phyloP scores from a whole-genome alignment of 2,888 invertebrate genomes.

The Eupithecia centaureata region DNA sequence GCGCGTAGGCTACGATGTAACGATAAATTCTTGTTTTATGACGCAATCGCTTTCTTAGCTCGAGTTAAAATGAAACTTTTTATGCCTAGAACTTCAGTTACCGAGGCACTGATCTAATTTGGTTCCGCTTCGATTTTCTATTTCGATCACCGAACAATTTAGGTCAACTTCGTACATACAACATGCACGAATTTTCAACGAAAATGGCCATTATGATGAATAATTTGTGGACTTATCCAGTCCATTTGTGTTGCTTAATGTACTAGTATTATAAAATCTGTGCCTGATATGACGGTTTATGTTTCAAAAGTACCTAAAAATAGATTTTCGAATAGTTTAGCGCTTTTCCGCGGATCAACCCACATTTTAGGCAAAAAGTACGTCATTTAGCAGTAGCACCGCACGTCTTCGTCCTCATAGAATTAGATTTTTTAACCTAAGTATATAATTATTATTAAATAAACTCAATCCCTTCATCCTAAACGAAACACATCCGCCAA shows the following conservation, averaged over 20 bases:
- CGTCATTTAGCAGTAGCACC: too few species aligned
- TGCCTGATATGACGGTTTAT: slow-evolving; percentile 9
- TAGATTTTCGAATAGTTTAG: background rate
- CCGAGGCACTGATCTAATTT: slow-evolving; percentile 19
- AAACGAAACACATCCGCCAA: too few species aligned
- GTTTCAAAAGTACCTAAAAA: background rate
- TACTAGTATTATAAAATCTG: too few species aligned
- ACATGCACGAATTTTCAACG: slow-evolving; percentile 35
- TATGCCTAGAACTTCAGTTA: slow-evolving; percentile 19
- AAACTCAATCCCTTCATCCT: too few species aligned
- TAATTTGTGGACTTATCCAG: slow-evolving; percentile 30
- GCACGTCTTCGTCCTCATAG: too few species aligned
- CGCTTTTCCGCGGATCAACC: background rate
- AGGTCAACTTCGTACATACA: slow-evolving; percentile 32
- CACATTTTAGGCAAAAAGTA: background rate
- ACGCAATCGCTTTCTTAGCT: slow-evolving; percentile 35
- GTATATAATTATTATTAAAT: too few species aligned
- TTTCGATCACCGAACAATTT: slow-evolving; percentile 29
- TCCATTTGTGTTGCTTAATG: slow-evolving; percentile 21
- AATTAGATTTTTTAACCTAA: too few species aligned
- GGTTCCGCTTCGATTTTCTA: slow-evolving; percentile 29
- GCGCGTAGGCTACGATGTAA: slow-evolving; percentile 40
- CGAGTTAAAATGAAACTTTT: slow-evolving; percentile 26
- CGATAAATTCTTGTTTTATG: slow-evolving; percentile 38
- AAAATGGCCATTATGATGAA: slow-evolving; percentile 39